Conservation (phyloP, 1,140 invertebrate species). For the Tetramorium parvispinum region DNA sequence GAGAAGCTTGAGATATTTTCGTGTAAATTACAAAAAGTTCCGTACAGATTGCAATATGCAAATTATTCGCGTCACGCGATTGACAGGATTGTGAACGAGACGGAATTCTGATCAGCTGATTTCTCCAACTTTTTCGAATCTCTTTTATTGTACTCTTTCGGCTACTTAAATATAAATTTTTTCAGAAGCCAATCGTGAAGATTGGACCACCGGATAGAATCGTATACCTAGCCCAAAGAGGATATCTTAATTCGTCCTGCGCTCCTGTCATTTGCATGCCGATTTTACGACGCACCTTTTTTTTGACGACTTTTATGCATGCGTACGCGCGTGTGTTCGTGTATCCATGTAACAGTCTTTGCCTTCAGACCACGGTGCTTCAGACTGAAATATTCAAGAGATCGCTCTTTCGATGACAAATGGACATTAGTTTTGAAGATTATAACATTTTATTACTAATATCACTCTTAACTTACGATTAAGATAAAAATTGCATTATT, state of each 20-base stretch:
- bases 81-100: not conserved
- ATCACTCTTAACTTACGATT: not conserved
- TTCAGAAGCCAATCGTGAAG: slow-evolving; percentile 35
- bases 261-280: slow-evolving; percentile 55
- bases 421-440: not conserved
- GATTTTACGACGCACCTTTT: slow-evolving; percentile 53
- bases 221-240: not conserved
- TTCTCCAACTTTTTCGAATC: not conserved
- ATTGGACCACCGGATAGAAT: not conserved
- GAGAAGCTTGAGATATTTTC: not conserved
- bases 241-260: slow-evolving; percentile 70
- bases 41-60: not conserved
- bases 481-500: not conserved
- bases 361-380: not conserved
- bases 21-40: not conserved
- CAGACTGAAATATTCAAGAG: not conserved
- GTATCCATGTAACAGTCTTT: not conserved
- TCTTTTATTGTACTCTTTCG: not conserved
- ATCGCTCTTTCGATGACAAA: not conserved
- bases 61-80: not conserved
- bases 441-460: not conserved
- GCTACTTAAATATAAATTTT: slow-evolving; percentile 37
- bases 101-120: not conserved
- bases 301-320: not conserved
- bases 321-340: not conserved